Base-by-base conservation (phyloP, 2,888 invertebrate species). In the Nomada fabriciana region DNA sequence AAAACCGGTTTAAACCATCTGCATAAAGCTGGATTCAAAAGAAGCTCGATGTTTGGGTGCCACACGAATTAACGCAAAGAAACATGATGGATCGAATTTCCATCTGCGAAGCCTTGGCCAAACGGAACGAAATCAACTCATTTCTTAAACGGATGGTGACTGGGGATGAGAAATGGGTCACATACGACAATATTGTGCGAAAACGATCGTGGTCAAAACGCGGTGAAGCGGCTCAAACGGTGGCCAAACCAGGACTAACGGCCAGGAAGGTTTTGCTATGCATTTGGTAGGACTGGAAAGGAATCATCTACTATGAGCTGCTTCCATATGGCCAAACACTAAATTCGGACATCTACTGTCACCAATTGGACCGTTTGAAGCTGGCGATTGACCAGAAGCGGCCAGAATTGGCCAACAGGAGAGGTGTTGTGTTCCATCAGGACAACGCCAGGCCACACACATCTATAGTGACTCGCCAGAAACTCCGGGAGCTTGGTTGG, bases 311-410 rank as follows among this genome's bases (percentile, higher is more conserved):
- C 59, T 47, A 67, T 61, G 55, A 69, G 50, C 50, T 70, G 25
- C 47, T 70, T 7, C 60, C 61, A 10, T 23, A 52, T 20, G 23
- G 23, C 20, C 10, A 42, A 52, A 36, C 61, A 11, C 3, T 75
- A 47, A 75, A 70, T 75, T 75, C 64, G 2, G 65, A 71, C 5
- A 36, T 50, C 42, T 74, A 77, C 59, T 64, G 86, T 72, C 20
- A 80, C 42, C 82, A 89, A 85, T 43, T 84, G 72, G 64, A 77
- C 63, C 59, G 84, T 42, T 81, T 88, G 82, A 86, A 85, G 65
- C 47, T n/a, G 72, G 82, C 84, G 50, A 86, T 89, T 59, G 76
- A 80, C 63, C 61, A 86, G 65, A 86, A 88, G 52, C 83, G 76
- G 64, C 65, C 85, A 67, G 69, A 61, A 64, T 61, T 69, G 23